These are phyloP conservation scores for Lepidurus packardi DNA, from an alignment of 1,140 invertebrate genomes.

Conservation along the genomic window DNA sequence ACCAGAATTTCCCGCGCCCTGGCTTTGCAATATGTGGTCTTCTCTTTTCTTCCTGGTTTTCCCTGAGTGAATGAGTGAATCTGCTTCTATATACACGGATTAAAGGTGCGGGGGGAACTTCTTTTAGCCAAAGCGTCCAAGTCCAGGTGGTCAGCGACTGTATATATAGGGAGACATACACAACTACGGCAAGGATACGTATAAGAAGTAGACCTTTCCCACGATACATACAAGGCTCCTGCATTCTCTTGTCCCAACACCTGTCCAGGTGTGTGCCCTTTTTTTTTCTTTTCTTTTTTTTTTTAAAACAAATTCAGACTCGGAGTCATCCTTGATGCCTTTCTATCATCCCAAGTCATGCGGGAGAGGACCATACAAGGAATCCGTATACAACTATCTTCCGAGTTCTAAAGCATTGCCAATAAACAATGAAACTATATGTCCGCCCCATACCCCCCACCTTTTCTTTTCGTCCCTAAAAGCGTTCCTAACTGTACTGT, in stretches of 20 bases:
- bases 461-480: no score
- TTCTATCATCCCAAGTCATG: no score
- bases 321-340: conserved; percentile 5
- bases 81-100: neutral
- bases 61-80: neutral
- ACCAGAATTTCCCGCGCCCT: neutral
- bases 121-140: no score
- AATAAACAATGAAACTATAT: no score
- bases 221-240: neutral
- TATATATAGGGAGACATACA: no score
- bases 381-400: no score
- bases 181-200: neutral
- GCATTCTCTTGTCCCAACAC: neutral
- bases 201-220: conserved; percentile 19
- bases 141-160: conserved; percentile 8
- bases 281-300: neutral
- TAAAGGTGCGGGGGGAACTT: neutral
- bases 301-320: neutral
- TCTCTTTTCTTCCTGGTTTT: neutral
- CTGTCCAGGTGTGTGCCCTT: conserved; percentile 8
- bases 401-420: no score
- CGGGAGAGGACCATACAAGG: no score
- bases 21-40: neutral
- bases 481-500: no score
- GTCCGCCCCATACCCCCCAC: no score